Base-by-base conservation (phyloP, 2,888 invertebrate species). In the Aradus depressus region DNA sequence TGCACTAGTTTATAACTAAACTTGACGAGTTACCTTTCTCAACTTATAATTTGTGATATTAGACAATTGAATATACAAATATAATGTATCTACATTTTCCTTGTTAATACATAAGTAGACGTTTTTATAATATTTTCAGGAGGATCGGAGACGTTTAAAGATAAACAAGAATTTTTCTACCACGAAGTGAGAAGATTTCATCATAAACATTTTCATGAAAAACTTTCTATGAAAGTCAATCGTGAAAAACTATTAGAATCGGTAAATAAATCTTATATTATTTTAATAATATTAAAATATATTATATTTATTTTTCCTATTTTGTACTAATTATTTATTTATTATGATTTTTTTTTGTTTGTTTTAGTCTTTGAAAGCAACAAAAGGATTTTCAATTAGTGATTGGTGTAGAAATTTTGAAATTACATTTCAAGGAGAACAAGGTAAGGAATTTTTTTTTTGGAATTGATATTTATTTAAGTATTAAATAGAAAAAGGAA, bases 371-470 rank as follows among this genome's bases (percentile, higher is more conserved):
- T 81, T 90, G 73, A 90, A 88, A 70, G 82, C 86, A 37, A 89
- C 89, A 2, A 82, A 84, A 62, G 80, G 82, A 64, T 89, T 90
- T 71, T 76, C 79, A 21, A 79, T 86, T n/a, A 79, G 81, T 49
- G 92, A 93, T 71, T 95, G 93, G 93, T 92, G 91, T 69, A 79
- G 85, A 65, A 90, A 86, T 72, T 92, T 93, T 67, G 92, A 93
- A 71, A 82, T 93, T 56, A 81, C 81, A 50, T 93, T 93, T 69
- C 80, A 84, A 66, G 91, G 90, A n/a, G 93, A 95, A 67, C 89
- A 89, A 75, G 93, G 89, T 84, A 62, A 58, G 10, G 25, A 25
- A 25, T 5, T 12, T 5, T 35, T 34, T 37, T 19, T 6, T 10
- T 12, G 6, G 6, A 12, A 37, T 37, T 37, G 6, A 12, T 10